Conservation (phyloP, 2,113 vertebrate genomes). For the Cephalopterus ornatus region DNA sequence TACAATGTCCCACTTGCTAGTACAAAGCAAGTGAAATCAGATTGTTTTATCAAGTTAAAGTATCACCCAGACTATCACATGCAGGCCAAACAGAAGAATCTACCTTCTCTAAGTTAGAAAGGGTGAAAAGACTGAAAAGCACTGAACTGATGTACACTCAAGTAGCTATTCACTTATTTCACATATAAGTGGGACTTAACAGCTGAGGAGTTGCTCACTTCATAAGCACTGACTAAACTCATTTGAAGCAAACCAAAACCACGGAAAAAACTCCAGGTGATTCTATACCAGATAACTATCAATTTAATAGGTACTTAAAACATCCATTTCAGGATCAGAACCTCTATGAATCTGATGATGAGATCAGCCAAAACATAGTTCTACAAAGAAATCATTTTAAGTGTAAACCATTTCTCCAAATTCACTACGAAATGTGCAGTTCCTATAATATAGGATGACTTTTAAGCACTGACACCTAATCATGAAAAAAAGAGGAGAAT, state of each 20-base stretch:
- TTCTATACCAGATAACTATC: not conserved
- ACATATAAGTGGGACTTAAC: not conserved
- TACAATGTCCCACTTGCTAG: not conserved
- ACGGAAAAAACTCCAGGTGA: not conserved
- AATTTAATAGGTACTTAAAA: not conserved
- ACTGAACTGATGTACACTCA: not conserved
- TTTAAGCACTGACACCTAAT: not conserved
- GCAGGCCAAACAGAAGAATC: not conserved
- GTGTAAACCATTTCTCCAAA: not conserved
- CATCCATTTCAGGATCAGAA: not conserved
- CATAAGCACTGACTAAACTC: not conserved
- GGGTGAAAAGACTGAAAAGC: not conserved
- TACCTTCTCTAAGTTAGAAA: not conserved
- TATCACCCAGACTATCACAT: not conserved
- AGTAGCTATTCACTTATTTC: not conserved
- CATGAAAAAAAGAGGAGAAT: not conserved
- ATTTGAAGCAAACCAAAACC: not conserved
- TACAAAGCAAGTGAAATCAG: not conserved
- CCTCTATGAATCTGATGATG: not conserved
- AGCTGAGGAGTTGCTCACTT: not conserved
- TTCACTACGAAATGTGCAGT: not conserved
- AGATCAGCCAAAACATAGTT: not conserved
- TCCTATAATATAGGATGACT: not conserved
- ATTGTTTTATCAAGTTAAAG: not conserved
- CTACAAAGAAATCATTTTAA: not conserved